A percentile compares a stretch with the other conserved stretches of the same genome.
Evolutionary conservation across 2,888 invertebrate genomes (phyloP).

Genomic region (Andrena dorsata): DNA sequence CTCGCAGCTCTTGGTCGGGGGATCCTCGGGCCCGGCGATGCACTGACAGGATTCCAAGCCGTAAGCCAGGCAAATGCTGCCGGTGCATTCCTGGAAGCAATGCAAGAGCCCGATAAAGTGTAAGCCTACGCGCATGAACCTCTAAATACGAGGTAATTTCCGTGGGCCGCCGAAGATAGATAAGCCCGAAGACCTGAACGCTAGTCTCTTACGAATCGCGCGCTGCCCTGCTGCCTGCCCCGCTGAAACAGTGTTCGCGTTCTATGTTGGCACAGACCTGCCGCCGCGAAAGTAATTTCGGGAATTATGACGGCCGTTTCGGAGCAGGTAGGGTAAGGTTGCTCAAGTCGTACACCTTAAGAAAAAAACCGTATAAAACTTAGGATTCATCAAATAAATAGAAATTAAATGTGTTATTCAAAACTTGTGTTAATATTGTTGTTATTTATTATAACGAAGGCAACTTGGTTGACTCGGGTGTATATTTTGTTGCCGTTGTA

Average conservation of each 20-base stretch:
- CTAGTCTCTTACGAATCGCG: conserved; percentile 20
- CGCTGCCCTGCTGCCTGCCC: not conserved
- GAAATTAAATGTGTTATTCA: no score
- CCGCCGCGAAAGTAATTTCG: conserved; percentile 10
- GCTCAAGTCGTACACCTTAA: no score
- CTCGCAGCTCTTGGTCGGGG: conserved; percentile 94
- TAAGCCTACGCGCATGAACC: conserved; percentile 48
- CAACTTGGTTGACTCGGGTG: no score
- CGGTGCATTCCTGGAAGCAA: conserved; percentile 92
- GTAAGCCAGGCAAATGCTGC: conserved; percentile 97
- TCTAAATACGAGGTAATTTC: conserved; percentile 62
- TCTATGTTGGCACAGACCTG: not conserved
- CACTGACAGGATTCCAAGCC: conserved; percentile 97
- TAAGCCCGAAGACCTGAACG: conserved; percentile 14
- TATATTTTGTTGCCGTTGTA: no score
- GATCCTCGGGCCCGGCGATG: conserved; percentile 90
- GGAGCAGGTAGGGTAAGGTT: no score
- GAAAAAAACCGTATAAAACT: no score
- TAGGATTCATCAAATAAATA: no score
- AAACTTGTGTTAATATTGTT: no score
- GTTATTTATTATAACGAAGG: no score
- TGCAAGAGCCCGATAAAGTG: conserved; percentile 62
- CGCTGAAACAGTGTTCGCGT: not conserved
- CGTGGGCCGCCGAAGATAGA: conserved; percentile 47
- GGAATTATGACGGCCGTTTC: conserved; percentile 1